Evolutionary conservation across 2,797 vertebrate genomes (phyloP).

Genomic region (Lepus oiostolus): DNA sequence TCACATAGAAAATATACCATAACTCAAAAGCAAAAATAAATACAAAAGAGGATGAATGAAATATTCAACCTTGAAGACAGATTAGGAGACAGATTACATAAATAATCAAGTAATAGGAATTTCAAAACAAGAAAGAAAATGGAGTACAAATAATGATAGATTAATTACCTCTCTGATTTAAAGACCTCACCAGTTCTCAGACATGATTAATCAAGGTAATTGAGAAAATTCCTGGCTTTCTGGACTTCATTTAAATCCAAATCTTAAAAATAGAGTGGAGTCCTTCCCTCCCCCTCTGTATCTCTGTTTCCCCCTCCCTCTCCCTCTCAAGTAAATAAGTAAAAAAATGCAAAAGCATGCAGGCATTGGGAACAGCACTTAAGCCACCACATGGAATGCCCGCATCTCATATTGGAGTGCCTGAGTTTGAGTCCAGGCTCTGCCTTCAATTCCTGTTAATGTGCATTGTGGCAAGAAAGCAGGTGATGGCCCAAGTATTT

Average conservation of each 20-base stretch:
- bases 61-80: not conserved
- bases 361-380: no score
- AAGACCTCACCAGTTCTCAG: not conserved
- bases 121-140: not conserved
- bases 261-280: not conserved
- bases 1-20: not conserved
- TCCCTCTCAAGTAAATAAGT: no score
- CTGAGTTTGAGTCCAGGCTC: no score
- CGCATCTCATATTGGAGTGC: no score
- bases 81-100: not conserved
- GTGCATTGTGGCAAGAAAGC: no score
- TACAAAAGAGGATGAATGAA: not conserved
- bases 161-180: not conserved
- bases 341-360: no score
- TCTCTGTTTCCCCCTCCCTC: no score
- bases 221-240: not conserved
- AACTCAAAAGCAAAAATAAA: not conserved
- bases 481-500: no score
- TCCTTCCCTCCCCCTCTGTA: no score
- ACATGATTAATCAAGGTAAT: not conserved
- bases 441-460: no score
- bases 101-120: not conserved
- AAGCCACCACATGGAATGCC: no score
- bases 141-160: not conserved
- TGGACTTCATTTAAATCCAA: not conserved